phyloP scores from a whole-genome alignment of 1,140 invertebrate genomes.

The Goniozus legneri region DNA sequence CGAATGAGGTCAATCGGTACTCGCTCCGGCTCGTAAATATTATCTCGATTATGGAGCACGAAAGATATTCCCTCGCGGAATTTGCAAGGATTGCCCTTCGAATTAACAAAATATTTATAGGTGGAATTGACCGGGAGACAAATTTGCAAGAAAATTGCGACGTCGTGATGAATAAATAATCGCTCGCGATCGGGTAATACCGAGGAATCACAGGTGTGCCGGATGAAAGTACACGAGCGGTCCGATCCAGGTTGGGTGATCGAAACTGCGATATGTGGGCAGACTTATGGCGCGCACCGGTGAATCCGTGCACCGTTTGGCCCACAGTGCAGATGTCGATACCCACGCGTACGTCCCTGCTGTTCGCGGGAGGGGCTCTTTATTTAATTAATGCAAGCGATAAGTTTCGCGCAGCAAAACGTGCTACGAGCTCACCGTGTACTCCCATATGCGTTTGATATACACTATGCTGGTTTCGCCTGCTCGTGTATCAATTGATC shows the following conservation, averaged over 20 bases:
- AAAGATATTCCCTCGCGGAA: background rate
- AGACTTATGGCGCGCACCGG: constrained; percentile 24
- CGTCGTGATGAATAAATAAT: too few species aligned
- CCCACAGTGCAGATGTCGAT: constrained; percentile 1
- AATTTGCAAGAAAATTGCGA: too few species aligned
- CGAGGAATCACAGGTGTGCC: background rate
- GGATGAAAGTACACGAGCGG: background rate
- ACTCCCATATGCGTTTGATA: too few species aligned
- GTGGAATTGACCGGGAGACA: too few species aligned
- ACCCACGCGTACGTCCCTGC: constrained; percentile 1
- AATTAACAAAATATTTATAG: too few species aligned
- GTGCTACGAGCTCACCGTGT: too few species aligned
- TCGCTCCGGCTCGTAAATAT: constrained; percentile 16
- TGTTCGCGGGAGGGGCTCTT: constrained; percentile 9
- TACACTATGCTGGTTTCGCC: too few species aligned
- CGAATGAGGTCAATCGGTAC: constrained; percentile 23
- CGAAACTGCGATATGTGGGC: constrained; percentile 19
- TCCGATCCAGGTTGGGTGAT: constrained; percentile 20
- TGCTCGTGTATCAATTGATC: too few species aligned
- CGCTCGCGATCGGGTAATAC: too few species aligned
- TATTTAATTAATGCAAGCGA: constrained; percentile 35
- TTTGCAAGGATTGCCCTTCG: background rate
- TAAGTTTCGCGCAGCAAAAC: too few species aligned
- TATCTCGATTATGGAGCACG: background rate
- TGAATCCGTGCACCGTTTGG: constrained; percentile 27